A percentile compares a stretch with the other conserved stretches of the same genome.
phyloP scores from a whole-genome alignment of 1,140 invertebrate genomes.

The Subanguina moxae region DNA sequence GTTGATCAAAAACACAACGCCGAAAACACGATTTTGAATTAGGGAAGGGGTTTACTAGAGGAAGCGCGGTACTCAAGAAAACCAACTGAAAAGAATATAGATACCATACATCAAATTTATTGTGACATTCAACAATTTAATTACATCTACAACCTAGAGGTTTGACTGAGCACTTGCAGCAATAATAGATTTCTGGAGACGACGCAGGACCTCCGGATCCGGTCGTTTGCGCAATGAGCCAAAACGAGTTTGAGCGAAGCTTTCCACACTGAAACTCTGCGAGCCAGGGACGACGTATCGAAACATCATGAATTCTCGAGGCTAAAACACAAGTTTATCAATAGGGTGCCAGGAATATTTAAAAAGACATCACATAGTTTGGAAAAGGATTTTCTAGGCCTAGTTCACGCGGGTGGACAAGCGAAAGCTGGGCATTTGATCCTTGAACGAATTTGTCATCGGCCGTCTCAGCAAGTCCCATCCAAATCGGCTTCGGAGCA shows the following conservation, averaged over 20 bases:
- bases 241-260: conserved; percentile 24
- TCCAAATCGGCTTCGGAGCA: conserved; percentile 19
- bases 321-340: conserved; percentile 18
- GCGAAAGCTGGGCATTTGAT: conserved; percentile 6
- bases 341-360: background rate
- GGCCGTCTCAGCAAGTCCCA: conserved; percentile 4
- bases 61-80: too few relatives aligned
- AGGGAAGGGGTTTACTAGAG: too few relatives aligned
- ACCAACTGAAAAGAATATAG: too few relatives aligned
- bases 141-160: too few relatives aligned
- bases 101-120: too few relatives aligned
- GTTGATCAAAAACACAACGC: too few relatives aligned
- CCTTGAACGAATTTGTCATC: background rate
- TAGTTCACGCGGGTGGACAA: conserved; percentile 22
- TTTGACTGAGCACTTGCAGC: background rate
- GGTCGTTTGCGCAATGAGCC: conserved; percentile 20
- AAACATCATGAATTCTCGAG: conserved; percentile 20
- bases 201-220: conserved; percentile 5
- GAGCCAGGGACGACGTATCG: conserved; percentile 19
- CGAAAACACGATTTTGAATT: too few relatives aligned
- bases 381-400: conserved; percentile 16
- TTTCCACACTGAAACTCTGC: conserved; percentile 21
- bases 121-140: too few relatives aligned
- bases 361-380: conserved; percentile 1
- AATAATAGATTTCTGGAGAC: conserved; percentile 8